Conservation (phyloP, 2,113 vertebrate genomes). For the Rhinopomastus cyanomelas region DNA sequence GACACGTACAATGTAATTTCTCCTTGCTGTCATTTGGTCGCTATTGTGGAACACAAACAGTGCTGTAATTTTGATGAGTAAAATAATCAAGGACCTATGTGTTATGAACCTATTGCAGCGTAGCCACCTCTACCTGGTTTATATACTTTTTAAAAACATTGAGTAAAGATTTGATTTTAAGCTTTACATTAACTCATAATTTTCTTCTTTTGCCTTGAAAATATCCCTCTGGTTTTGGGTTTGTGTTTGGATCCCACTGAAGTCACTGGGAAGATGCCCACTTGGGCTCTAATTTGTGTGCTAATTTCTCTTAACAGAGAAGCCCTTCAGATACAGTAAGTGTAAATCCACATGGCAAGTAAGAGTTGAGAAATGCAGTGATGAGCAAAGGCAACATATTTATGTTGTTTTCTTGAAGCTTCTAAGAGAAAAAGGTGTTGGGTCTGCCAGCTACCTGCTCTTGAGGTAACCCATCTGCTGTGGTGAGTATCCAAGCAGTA, state of each 20-base stretch:
- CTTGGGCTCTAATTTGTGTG: not conserved
- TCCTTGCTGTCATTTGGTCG: not conserved
- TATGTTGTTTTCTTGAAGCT: not conserved
- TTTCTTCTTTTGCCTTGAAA: conserved; percentile 39
- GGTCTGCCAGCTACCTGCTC: not conserved
- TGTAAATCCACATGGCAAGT: not conserved
- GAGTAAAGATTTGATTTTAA: not conserved
- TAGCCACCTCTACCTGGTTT: not conserved
- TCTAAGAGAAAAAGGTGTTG: not conserved
- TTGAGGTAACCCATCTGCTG: not conserved
- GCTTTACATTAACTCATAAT: conserved; percentile 20
- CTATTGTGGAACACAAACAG: not conserved
- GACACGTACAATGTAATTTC: conserved; percentile 20
- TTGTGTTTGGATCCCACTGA: not conserved
- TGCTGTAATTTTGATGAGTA: not conserved
- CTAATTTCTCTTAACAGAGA: not conserved
- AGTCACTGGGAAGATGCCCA: not conserved
- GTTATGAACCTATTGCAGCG: conserved; percentile 4
- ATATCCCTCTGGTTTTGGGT: conserved; percentile 26
- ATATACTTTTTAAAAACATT: not conserved
- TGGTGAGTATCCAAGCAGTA: not conserved
- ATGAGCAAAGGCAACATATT: not conserved
- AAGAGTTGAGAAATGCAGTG: not conserved
- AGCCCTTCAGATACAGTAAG: not conserved
- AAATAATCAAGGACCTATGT: not conserved